Percentiles rank a stretch among this genome's conserved stretches.
Conservation (phyloP, 2,113 vertebrate genomes). For the Rhagologus leucostigma region DNA sequence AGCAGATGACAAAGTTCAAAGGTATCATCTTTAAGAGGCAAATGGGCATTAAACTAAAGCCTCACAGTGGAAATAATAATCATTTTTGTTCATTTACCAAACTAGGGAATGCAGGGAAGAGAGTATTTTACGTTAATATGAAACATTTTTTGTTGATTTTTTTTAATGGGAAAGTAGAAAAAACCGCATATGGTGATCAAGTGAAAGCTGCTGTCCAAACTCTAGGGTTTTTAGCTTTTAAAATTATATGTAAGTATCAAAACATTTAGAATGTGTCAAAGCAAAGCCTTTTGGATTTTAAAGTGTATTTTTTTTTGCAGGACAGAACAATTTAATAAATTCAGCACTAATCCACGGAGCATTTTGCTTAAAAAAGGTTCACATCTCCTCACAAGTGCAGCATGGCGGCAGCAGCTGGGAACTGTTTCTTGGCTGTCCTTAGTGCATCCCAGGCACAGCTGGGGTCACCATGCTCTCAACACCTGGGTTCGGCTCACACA, state of each 20-base stretch:
- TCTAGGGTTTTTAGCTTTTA: not conserved
- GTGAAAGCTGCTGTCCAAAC: slow-evolving; percentile 6
- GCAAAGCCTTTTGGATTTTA: not conserved
- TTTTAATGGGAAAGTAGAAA: not conserved
- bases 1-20: not conserved
- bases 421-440: not conserved
- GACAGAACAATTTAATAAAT: not conserved
- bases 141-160: not conserved
- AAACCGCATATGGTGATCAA: not conserved
- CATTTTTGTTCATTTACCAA: not conserved
- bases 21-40: not conserved
- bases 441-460: fast-evolving
- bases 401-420: fast-evolving
- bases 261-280: slow-evolving; percentile 32
- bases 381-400: not conserved
- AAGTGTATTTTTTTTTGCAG: not conserved
- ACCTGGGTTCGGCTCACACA: not conserved
- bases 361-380: not conserved
- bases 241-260: not conserved
- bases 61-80: not conserved
- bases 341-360: not conserved
- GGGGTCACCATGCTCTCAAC: fast-evolving
- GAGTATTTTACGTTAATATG: not conserved
- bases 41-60: not conserved
- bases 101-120: not conserved